A percentile compares a stretch with the other conserved stretches of the same genome.
Conservation (phyloP, 92 coral and sea anemone genomes). For the Zoanthus gigantus region DNA sequence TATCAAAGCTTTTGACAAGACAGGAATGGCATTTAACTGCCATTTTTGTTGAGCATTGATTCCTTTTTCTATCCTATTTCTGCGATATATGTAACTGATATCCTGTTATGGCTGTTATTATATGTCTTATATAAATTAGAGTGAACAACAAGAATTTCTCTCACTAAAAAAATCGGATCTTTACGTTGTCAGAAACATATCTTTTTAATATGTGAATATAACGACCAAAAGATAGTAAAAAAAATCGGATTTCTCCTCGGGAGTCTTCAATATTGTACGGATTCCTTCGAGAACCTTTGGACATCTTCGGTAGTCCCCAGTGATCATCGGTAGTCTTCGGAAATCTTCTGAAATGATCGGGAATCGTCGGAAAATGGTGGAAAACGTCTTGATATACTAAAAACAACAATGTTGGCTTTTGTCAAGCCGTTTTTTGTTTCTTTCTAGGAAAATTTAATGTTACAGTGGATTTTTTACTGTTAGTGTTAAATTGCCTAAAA, state of each 20-base stretch:
- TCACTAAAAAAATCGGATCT: too few species aligned
- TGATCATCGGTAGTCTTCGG: background rate
- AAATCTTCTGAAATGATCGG: background rate
- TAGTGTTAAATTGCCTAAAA: too few species aligned
- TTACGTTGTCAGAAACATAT: too few species aligned
- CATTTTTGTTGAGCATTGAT: background rate
- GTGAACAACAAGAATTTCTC: too few species aligned
- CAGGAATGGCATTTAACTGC: background rate
- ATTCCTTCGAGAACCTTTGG: background rate
- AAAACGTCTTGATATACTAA: background rate
- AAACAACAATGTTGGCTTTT: constrained; percentile 3
- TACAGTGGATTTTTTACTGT: too few species aligned
- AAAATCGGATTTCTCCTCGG: background rate
- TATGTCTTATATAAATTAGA: too few species aligned
- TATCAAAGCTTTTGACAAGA: constrained; percentile 27
- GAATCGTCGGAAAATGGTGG: background rate
- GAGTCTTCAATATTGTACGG: too few species aligned
- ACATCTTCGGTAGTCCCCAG: background rate
- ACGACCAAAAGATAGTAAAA: too few species aligned
- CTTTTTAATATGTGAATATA: too few species aligned
- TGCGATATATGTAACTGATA: constrained; percentile 5
- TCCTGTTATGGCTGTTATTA: background rate
- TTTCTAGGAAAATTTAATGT: background rate
- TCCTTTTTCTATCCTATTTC: background rate
- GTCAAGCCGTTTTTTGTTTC: constrained; percentile 11